Evolutionary conservation across 2,113 vertebrate species (phyloP), one percentile per base, ranked within the genome.

Genomic region (Gracilinanus agilis): DNA sequence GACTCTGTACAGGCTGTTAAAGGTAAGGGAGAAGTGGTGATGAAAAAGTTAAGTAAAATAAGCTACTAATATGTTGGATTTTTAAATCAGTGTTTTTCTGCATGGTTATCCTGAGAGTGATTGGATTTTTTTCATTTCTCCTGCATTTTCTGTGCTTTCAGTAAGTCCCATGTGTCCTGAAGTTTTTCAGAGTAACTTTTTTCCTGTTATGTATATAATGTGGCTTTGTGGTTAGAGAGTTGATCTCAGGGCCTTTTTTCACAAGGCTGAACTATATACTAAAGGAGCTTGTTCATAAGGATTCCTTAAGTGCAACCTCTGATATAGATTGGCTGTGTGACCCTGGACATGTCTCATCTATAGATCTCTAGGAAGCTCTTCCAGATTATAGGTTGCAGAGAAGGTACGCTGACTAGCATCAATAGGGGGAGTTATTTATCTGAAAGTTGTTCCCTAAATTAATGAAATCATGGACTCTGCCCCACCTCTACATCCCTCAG

Each of bases 21-120:
- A 92, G 96, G 97, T 97, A 19, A 97, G 96, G 89, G 44, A 95
- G 90, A 91, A 12, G 24, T 90, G 90, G 67, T 19, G 55, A 34
- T 34, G 34, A 58, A 55, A 93, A 83, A 67, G 12, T 67, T 67
- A 67, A 67, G 3, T 67, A 67, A 67, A 67, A 67, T 67, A 11
- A 34, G 29, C 27, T 67, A 27, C 58, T 61, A 7, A 34, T 67
- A 29, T 55, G 21, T 67, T 25, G 55, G 55, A 25, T 56, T 55
- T 55, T 61, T 67, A 54, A 54, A 54, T 16, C 54, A 54, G 34
- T 67, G 29, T 67, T 67, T 67, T 67, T 67, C 58, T 67, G 34
- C 27, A 67, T 67, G 58, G 34, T 34, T 67, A 34, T 67, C 58
- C 27, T 67, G 27, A 67, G 58, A 34, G 11, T 58, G 56, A 13